Conservation (phyloP, 2,888 invertebrate species). For the Siphlonurus alternatus region DNA sequence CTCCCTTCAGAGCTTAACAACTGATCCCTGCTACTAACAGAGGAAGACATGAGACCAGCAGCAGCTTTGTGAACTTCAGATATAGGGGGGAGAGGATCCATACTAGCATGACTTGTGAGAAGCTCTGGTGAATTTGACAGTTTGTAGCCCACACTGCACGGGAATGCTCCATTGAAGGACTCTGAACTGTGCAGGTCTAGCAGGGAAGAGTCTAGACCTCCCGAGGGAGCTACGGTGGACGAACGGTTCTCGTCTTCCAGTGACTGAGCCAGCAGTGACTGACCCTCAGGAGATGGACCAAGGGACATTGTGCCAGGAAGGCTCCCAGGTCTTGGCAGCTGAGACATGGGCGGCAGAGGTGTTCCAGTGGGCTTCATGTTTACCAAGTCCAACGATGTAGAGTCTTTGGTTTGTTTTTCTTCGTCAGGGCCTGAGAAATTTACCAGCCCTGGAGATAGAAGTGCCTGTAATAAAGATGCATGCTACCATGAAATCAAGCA, state of each 20-base stretch:
- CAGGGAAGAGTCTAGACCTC: neutral
- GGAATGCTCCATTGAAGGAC: neutral
- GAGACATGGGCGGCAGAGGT: neutral
- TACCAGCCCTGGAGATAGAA: conserved; percentile 5
- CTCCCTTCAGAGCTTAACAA: neutral
- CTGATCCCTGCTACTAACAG: conserved; percentile 6
- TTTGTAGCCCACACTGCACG: neutral
- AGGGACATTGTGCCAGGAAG: neutral
- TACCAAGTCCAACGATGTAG: neutral
- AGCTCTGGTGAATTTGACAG: neutral
- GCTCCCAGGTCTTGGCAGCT: neutral
- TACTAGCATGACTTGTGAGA: neutral
- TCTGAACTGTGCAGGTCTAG: neutral
- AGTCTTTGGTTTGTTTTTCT: conserved; percentile 6
- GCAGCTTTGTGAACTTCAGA: neutral
- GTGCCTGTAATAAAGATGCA: conserved; percentile 8
- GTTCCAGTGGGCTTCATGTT: conserved; percentile 3
- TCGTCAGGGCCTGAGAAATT: conserved; percentile 5
- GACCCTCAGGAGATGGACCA: neutral
- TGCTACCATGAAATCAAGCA: too few relatives aligned
- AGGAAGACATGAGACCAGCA: conserved; percentile 2
- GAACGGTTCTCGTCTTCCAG: neutral
- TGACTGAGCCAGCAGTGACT: neutral
- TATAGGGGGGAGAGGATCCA: neutral
- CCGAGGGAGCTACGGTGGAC: neutral